These are phyloP conservation scores for Panurus biarmicus DNA, from an alignment of 2,113 vertebrate genomes.

Conservation along the genomic window DNA sequence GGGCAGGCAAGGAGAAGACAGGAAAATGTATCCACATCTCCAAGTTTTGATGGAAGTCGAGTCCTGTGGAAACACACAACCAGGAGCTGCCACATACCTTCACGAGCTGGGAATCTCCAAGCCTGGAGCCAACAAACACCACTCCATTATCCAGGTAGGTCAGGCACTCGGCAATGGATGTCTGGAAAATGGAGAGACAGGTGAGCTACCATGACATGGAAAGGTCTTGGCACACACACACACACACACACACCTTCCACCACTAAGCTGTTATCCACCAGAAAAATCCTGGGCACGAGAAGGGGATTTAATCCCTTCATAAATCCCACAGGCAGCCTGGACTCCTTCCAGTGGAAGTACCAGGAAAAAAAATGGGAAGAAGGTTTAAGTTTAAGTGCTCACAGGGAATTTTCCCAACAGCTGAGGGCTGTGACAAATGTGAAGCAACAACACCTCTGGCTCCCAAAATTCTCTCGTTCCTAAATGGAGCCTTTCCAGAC, in stretches of 20 bases:
- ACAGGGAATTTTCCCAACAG: neutral
- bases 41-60: neutral
- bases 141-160: constrained; percentile 97
- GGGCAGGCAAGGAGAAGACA: neutral
- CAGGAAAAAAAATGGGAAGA: neutral
- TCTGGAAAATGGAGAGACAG: constrained; percentile 67
- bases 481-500: rapidly evolving
- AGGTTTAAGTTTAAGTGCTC: too few relatives aligned
- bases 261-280: neutral
- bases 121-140: constrained; percentile 94
- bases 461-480: neutral
- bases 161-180: constrained; percentile 94
- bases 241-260: neutral
- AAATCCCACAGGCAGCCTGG: neutral
- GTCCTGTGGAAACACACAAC: too few relatives aligned
- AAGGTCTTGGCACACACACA: neutral
- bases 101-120: constrained; percentile 96
- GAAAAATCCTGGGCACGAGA: neutral
- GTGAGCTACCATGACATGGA: neutral
- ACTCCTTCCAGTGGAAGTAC: neutral
- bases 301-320: neutral
- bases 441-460: rapidly evolving
- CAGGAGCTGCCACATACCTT: constrained; percentile 71
- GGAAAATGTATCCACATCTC: neutral
- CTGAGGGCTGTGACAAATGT: neutral